Base-by-base conservation (phyloP, 2,797 vertebrate species). In the Prunella strophiata region DNA sequence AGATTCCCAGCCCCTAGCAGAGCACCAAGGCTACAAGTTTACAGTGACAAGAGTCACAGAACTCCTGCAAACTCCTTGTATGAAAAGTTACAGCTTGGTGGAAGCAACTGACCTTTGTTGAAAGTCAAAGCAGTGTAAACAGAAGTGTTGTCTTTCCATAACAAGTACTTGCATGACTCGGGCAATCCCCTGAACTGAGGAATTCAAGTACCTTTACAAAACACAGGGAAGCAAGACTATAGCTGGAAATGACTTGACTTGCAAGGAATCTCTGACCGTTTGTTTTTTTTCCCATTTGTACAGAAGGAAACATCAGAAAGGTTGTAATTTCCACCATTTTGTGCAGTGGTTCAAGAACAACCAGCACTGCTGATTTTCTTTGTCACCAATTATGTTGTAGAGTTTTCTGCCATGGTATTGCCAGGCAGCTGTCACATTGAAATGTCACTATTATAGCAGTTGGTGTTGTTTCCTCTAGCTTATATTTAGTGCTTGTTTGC, bases 221-320 rank as follows among this genome's bases (percentile, higher is more conserved):
- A 96, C 12, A 80, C 29, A 75, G 55, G 45, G 70, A 96, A 91
- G 51, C 61, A 62, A 87, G 48, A 73, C 48, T 75, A 72, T 51
- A 88, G 79, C 82, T 95, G 88, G 82, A 95, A 95, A 70, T 86
- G 21, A 86, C 59, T 62, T 36, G 77, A 59, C 76, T 91, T 9
- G 3, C 48, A 88, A 91, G 78, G 67, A 89, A 90, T 73, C 73
- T 62, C 45, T 70, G 50, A 16, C 43, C 8, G 5, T 83, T 85
- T 85, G 30, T 38, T 92, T 36, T 91, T 47, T 81, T 93, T 85
- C 34, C 84, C 73, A 76, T 63, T 83, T 76, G 25, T 23, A 51
- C n/a, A 42, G 42, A 26, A 84, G 80, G 45, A 79, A 93, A 90
- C 58, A 67, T 72, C 52, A 80, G 55, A 91, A 81, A 88, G 18